A percentile compares a stretch with the other conserved stretches of the same genome.
Conservation (phyloP, 2,113 vertebrate species). For the Corydoras sp. region DNA sequence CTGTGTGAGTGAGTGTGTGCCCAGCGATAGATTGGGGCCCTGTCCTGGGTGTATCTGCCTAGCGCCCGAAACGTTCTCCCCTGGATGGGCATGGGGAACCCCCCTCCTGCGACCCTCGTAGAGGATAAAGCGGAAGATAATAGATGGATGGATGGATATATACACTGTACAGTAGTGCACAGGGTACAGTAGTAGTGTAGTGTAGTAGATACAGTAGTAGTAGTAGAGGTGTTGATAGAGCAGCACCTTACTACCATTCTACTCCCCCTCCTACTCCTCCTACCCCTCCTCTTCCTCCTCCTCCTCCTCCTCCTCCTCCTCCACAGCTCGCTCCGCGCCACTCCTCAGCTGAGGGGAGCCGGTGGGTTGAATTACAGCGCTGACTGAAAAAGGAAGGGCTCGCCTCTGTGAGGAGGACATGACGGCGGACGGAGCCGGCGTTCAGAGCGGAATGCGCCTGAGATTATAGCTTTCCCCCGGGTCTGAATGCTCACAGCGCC, state of each 20-base stretch:
- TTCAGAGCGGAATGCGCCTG: slow-evolving; percentile 44
- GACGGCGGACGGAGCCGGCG: slow-evolving; percentile 28
- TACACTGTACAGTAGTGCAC: too few relatives aligned
- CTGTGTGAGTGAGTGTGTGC: too few relatives aligned
- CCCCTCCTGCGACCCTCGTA: too few relatives aligned
- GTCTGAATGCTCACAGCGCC: slow-evolving; percentile 43
- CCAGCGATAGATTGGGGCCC: too few relatives aligned
- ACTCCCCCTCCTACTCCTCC: background rate
- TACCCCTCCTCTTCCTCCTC: background rate
- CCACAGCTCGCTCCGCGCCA: slow-evolving; percentile 31
- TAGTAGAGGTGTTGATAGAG: slow-evolving; percentile 8
- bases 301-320: background rate
- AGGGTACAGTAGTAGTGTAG: background rate
- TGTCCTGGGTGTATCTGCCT: too few relatives aligned
- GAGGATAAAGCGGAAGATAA: too few relatives aligned
- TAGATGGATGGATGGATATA: too few relatives aligned
- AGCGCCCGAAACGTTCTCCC: too few relatives aligned
- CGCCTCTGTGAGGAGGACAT: slow-evolving; percentile 4
- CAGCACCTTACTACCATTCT: slow-evolving; percentile 28
- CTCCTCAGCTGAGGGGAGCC: slow-evolving; percentile 51
- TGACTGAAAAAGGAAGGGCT: slow-evolving; percentile 31
- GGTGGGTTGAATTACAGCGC: slow-evolving; percentile 45
- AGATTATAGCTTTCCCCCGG: slow-evolving; percentile 33
- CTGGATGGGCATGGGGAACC: too few relatives aligned
- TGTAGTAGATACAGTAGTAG: slow-evolving; percentile 20